Conservation (phyloP, 2,888 invertebrate species). For the Mechanitis mazaeus region DNA sequence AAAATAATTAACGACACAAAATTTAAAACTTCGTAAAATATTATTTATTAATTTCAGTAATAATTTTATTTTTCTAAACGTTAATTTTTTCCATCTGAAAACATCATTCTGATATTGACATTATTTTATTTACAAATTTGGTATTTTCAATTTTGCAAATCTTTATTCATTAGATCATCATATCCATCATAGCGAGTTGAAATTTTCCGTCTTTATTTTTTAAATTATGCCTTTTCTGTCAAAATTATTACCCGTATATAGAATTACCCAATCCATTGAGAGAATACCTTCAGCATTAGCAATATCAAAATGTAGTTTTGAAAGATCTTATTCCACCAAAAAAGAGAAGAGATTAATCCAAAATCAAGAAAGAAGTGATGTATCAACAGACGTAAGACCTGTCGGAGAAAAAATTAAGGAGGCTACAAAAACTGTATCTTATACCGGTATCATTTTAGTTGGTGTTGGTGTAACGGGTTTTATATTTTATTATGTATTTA, state of each 20-base stretch:
- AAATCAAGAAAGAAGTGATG: slow-evolving; percentile 58
- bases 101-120: slow-evolving; percentile 1
- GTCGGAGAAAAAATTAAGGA: slow-evolving; percentile 89
- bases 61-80: too few relatives aligned
- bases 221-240: slow-evolving; percentile 58
- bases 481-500: slow-evolving; percentile 89
- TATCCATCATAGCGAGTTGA: slow-evolving; percentile 6
- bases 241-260: slow-evolving; percentile 53
- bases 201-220: slow-evolving; percentile 15
- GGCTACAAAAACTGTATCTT: slow-evolving; percentile 91
- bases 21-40: too few relatives aligned
- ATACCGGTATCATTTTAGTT: slow-evolving; percentile 86
- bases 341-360: slow-evolving; percentile 54
- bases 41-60: too few relatives aligned
- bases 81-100: not conserved
- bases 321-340: slow-evolving; percentile 48
- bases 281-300: slow-evolving; percentile 42
- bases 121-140: slow-evolving; percentile 1
- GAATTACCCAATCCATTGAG: slow-evolving; percentile 41
- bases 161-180: not conserved
- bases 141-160: not conserved
- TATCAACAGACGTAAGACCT: slow-evolving; percentile 79
- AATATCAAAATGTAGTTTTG: slow-evolving; percentile 39
- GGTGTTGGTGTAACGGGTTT: slow-evolving; percentile 89
- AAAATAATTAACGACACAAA: too few relatives aligned